Percentiles rank a stretch among this genome's conserved stretches.
phyloP scores from a whole-genome alignment of 2,113 vertebrate species.

The Lethenteron reissneri region DNA sequence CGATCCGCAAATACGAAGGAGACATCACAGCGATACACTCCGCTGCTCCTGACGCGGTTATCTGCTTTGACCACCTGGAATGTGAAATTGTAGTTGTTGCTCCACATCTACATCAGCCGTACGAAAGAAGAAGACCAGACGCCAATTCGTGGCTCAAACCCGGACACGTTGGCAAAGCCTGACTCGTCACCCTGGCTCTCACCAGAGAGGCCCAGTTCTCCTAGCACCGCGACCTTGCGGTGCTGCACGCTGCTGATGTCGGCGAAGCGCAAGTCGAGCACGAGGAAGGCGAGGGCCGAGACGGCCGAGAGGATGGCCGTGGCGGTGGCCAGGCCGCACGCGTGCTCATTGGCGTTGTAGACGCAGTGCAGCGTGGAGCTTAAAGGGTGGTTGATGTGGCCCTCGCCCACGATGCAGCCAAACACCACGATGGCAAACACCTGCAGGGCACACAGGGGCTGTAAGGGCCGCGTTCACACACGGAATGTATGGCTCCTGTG shows the following conservation, averaged over 20 bases:
- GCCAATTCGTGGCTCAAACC: too few species aligned
- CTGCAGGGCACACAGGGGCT: constrained; percentile 20
- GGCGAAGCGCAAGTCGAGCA: constrained; percentile 67
- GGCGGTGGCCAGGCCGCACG: constrained; percentile 67
- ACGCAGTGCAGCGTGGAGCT: constrained; percentile 47
- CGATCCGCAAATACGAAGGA: too few species aligned
- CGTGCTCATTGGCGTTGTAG: constrained; percentile 67
- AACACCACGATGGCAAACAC: constrained; percentile 91
- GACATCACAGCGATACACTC: too few species aligned
- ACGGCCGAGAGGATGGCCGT: constrained; percentile 65
- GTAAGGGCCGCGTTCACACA: too few species aligned
- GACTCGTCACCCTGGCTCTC: neutral
- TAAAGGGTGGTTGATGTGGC: constrained; percentile 38
- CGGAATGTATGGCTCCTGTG: too few species aligned
- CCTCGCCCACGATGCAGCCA: constrained; percentile 75
- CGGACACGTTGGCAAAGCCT: too few species aligned
- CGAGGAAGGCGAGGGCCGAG: constrained; percentile 50
- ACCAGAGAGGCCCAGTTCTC: constrained; percentile 83
- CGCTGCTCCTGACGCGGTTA: too few species aligned
- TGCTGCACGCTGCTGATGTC: constrained; percentile 97
- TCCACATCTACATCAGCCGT: too few species aligned
- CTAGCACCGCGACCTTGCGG: constrained; percentile 60
- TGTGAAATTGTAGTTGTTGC: too few species aligned
- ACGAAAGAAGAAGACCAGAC: too few species aligned
- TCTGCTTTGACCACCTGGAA: too few species aligned